A percentile compares a stretch with the other conserved stretches of the same genome.
Evolutionary conservation across 1,140 invertebrate genomes (phyloP).

Genomic region (Pachypsylla venusta): DNA sequence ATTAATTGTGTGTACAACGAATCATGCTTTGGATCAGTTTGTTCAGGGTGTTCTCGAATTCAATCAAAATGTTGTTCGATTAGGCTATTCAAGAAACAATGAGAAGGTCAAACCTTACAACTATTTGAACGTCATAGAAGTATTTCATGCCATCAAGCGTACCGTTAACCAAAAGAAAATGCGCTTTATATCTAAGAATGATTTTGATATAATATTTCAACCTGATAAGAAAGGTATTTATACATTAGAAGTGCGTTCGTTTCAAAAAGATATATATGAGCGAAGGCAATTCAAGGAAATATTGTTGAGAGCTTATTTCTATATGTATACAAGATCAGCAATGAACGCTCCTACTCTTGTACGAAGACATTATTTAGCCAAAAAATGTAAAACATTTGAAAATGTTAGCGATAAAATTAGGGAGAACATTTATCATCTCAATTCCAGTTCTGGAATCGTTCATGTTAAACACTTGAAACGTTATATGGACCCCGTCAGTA

Average conservation of each 20-base stretch:
- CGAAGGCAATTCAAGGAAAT: background rate
- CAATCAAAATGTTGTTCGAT: constrained; percentile 44
- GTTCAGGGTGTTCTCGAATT: constrained; percentile 45
- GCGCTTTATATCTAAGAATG: background rate
- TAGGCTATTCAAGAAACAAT: constrained; percentile 49
- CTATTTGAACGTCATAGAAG: constrained; percentile 8
- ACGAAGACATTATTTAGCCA: background rate
- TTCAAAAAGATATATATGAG: background rate
- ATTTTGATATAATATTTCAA: background rate
- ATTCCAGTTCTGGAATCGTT: background rate
- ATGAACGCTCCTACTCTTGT: background rate
- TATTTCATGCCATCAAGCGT: background rate
- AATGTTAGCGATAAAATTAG: background rate
- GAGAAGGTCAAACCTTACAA: constrained; percentile 26
- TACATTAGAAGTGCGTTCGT: background rate
- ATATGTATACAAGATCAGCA: background rate
- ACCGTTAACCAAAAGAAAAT: background rate
- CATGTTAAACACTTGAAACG: background rate
- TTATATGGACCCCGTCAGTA: background rate
- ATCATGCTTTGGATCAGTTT: constrained; percentile 79
- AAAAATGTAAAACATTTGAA: background rate
- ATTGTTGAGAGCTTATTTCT: background rate
- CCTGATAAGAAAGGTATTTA: background rate
- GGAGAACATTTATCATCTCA: background rate
- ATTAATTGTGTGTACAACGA: constrained; percentile 66